phyloP scores from a whole-genome alignment of 2,888 invertebrate genomes.

The Cheilosia urbana region DNA sequence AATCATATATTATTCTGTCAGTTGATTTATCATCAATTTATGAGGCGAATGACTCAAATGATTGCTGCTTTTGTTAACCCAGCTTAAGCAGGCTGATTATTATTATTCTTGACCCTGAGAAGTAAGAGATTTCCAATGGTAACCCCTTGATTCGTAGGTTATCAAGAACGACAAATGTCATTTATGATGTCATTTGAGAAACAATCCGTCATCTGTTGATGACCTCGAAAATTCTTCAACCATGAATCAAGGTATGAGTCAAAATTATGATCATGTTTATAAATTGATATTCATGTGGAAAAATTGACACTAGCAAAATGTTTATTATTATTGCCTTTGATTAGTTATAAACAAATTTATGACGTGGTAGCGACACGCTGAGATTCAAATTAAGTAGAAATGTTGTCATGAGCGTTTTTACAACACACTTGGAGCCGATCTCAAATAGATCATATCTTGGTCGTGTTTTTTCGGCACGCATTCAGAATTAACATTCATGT shows the following conservation, averaged over 20 bases:
- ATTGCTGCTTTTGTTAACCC: background rate
- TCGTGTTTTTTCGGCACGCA: background rate
- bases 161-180: constrained; percentile 12
- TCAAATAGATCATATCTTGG: background rate
- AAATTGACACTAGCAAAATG: background rate
- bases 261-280: too few species aligned
- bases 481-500: constrained; percentile 5
- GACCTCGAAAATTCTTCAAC: constrained; percentile 3
- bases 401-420: background rate
- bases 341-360: background rate
- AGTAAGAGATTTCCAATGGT: background rate
- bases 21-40: background rate
- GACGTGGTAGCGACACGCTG: background rate
- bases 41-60: background rate
- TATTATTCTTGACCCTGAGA: constrained; percentile 21
- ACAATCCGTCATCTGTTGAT: background rate
- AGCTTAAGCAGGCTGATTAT: constrained; percentile 4
- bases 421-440: background rate
- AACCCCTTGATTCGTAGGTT: background rate
- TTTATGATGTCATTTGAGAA: constrained; percentile 27
- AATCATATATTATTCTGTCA: constrained; percentile 24
- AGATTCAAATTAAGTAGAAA: too few species aligned
- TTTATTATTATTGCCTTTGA: constrained; percentile 2
- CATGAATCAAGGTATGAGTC: constrained; percentile 6
- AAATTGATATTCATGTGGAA: constrained; percentile 1